These are phyloP conservation scores for Protodeltote pygarga DNA, from an alignment of 2,888 invertebrate species.

Conservation along the genomic window DNA sequence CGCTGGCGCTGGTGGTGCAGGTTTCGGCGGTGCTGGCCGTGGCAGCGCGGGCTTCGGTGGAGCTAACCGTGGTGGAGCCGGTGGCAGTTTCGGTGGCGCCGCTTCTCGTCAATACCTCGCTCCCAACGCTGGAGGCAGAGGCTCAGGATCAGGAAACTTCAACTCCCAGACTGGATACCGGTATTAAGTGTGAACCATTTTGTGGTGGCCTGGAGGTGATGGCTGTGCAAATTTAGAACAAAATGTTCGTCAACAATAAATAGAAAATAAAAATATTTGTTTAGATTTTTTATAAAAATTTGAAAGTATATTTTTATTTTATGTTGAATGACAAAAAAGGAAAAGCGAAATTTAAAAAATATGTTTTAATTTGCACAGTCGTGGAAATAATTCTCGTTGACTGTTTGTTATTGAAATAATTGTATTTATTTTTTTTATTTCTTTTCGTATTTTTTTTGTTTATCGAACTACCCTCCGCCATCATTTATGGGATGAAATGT, in stretches of 20 bases:
- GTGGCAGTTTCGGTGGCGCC: conserved; percentile 63
- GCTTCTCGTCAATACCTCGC: conserved; percentile 80
- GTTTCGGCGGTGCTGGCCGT: conserved; percentile 53
- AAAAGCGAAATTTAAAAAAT: neutral
- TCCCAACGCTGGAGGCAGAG: conserved; percentile 73
- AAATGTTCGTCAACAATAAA: neutral
- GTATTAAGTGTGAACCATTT: conserved; percentile 60
- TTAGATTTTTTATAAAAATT: conserved; percentile 39
- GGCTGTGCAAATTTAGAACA: conserved; percentile 42
- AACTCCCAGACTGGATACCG: conserved; percentile 80
- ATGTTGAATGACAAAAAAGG: conserved; percentile 4
- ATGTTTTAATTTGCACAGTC: conserved; percentile 40
- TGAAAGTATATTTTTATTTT: conserved; percentile 4
- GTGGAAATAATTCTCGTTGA: conserved; percentile 22
- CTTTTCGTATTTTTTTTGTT: conserved; percentile 36
- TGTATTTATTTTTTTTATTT: conserved; percentile 42
- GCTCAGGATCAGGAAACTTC: conserved; percentile 79
- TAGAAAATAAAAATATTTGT: neutral
- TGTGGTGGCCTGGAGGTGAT: conserved; percentile 48
- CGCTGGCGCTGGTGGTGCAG: conserved; percentile 45
- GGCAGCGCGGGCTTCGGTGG: conserved; percentile 44
- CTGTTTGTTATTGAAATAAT: conserved; percentile 31
- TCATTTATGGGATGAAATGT: conserved; percentile 43
- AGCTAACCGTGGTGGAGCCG: conserved; percentile 47
- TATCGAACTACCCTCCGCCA: conserved; percentile 40